Evolutionary conservation across 2,797 vertebrate species (phyloP).

Genomic region (Pseudochirops cupreus): DNA sequence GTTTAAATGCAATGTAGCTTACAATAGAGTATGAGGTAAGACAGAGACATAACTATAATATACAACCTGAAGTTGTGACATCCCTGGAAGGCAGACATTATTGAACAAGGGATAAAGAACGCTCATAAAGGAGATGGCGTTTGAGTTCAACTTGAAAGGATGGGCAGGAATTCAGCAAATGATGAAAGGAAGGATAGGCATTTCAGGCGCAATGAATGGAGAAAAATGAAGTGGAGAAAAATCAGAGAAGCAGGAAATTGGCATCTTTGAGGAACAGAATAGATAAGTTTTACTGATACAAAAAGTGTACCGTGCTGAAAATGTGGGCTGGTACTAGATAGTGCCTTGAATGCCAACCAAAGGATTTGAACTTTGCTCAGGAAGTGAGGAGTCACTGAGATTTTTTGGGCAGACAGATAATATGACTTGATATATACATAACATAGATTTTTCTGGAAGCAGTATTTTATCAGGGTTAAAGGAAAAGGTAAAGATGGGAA

Average conservation of each 20-base stretch:
- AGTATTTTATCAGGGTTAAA: neutral
- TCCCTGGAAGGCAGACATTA: neutral
- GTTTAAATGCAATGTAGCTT: neutral
- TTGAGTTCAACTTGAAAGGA: neutral
- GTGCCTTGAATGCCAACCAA: neutral
- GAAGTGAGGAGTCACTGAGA: neutral
- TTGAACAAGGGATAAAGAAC: too few species aligned
- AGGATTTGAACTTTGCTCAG: neutral
- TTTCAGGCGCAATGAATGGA: neutral
- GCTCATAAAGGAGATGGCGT: neutral
- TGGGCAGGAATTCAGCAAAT: neutral
- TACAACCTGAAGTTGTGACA: neutral
- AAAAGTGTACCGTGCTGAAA: neutral
- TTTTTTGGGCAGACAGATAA: neutral
- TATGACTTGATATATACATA: neutral
- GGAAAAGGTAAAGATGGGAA: neutral
- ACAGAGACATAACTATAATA: neutral
- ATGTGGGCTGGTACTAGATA: neutral
- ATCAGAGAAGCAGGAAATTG: neutral
- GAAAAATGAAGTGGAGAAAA: neutral
- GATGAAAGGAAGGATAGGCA: neutral
- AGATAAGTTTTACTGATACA: neutral
- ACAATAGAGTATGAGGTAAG: neutral
- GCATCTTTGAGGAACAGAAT: neutral
- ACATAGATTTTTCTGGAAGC: neutral